A percentile compares a stretch with the other conserved stretches of the same genome.
Conservation (phyloP, 2,113 vertebrate species). For the Colossoma macropomum region DNA sequence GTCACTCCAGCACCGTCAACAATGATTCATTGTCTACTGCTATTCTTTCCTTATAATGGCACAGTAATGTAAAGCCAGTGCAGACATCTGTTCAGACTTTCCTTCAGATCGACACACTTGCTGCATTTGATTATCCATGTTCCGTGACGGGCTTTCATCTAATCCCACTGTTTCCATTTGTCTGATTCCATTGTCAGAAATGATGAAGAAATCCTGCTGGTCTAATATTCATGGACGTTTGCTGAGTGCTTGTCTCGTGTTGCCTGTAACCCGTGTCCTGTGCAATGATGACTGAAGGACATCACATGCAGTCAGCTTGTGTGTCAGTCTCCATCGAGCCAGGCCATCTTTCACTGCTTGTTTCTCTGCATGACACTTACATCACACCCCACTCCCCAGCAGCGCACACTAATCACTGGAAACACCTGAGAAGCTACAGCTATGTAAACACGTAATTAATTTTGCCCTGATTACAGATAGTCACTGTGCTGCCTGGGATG, state of each 20-base stretch:
- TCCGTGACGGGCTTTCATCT: conserved; percentile 10
- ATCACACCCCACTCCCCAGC: conserved; percentile 26
- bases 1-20: not conserved
- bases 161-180: conserved; percentile 13
- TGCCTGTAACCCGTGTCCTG: conserved; percentile 25
- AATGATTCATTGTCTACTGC: not conserved
- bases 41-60: not conserved
- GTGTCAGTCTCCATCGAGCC: conserved; percentile 34
- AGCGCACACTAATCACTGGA: conserved; percentile 36
- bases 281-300: conserved; percentile 53
- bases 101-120: not conserved
- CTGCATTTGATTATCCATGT: not conserved
- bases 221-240: conserved; percentile 15
- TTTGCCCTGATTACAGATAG: conserved; percentile 47
- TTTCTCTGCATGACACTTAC: conserved; percentile 28
- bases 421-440: conserved; percentile 41
- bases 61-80: not conserved
- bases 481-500: conserved; percentile 23
- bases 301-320: conserved; percentile 38
- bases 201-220: not conserved
- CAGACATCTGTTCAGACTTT: conserved; percentile 5
- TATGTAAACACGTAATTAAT: conserved; percentile 57
- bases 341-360: conserved; percentile 17
- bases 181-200: conserved; percentile 42
- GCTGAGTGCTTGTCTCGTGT: conserved; percentile 17